Conservation (phyloP, 2,797 vertebrate species). For the Oreochromis grahami region DNA sequence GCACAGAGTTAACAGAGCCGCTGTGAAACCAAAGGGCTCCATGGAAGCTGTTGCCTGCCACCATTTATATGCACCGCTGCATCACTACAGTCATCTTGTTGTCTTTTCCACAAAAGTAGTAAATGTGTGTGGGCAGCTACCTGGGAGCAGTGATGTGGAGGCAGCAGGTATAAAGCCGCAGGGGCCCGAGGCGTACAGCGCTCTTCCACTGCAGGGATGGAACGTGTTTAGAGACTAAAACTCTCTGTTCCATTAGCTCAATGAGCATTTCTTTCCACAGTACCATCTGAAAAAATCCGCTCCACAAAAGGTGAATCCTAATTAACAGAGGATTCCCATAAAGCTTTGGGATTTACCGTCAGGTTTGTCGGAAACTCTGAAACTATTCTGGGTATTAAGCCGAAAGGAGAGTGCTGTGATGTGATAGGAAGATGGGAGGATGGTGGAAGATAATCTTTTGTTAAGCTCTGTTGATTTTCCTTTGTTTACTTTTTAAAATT, state of each 20-base stretch:
- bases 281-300: neutral
- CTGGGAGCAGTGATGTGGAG: constrained; percentile 18
- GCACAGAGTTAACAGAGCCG: neutral
- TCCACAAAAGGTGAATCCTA: constrained; percentile 45
- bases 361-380: constrained; percentile 41
- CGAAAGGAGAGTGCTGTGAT: neutral
- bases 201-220: constrained; percentile 27
- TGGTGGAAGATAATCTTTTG: neutral
- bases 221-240: constrained; percentile 35
- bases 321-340: constrained; percentile 59
- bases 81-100: neutral
- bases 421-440: neutral
- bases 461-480: neutral
- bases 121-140: constrained; percentile 32
- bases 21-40: neutral
- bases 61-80: neutral
- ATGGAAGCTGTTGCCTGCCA: neutral
- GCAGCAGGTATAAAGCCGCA: constrained; percentile 23
- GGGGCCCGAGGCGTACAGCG: neutral
- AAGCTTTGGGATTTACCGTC: constrained; percentile 49
- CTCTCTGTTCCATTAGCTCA: constrained; percentile 36
- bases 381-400: neutral
- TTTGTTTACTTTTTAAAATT: neutral
- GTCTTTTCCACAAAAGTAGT: constrained; percentile 9
- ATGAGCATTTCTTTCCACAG: constrained; percentile 32